Conservation (phyloP, 1,140 invertebrate species). For the Xylocopa sonorina region DNA sequence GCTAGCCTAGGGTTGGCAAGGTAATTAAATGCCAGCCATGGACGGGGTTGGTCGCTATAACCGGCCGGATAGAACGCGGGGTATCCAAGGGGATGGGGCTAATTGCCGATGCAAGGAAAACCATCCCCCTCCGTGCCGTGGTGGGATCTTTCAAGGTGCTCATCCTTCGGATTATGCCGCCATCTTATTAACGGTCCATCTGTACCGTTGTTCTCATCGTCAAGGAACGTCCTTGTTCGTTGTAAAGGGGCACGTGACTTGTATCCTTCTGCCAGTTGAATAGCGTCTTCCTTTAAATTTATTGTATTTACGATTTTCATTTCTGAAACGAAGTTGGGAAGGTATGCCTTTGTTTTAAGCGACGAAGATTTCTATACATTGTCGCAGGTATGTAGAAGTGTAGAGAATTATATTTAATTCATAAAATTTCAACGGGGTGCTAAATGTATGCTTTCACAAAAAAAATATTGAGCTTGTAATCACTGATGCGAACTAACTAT, state of each 20-base stretch:
- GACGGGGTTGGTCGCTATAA: slow-evolving; percentile 79
- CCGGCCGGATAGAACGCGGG: slow-evolving; percentile 73
- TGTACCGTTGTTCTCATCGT: background rate
- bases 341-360: too few relatives aligned
- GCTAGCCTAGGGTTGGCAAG: slow-evolving; percentile 79
- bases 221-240: background rate
- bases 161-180: slow-evolving; percentile 70
- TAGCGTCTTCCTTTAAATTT: too few relatives aligned
- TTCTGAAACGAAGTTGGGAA: background rate
- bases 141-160: slow-evolving; percentile 78
- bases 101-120: slow-evolving; percentile 79
- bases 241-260: background rate
- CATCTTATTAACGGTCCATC: slow-evolving; percentile 52
- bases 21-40: slow-evolving; percentile 81
- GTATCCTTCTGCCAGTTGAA: background rate
- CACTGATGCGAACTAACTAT: too few relatives aligned
- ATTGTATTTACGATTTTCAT: too few relatives aligned
- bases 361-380: too few relatives aligned
- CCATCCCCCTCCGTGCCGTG: slow-evolving; percentile 62
- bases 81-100: slow-evolving; percentile 77
- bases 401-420: too few relatives aligned
- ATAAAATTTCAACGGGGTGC: too few relatives aligned
- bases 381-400: too few relatives aligned
- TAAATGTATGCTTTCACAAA: too few relatives aligned
- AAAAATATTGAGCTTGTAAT: too few relatives aligned